Percentiles rank a stretch among this genome's conserved stretches.
Evolutionary conservation across 2,113 vertebrate species (phyloP).

Genomic region (Pseudois nayaur): DNA sequence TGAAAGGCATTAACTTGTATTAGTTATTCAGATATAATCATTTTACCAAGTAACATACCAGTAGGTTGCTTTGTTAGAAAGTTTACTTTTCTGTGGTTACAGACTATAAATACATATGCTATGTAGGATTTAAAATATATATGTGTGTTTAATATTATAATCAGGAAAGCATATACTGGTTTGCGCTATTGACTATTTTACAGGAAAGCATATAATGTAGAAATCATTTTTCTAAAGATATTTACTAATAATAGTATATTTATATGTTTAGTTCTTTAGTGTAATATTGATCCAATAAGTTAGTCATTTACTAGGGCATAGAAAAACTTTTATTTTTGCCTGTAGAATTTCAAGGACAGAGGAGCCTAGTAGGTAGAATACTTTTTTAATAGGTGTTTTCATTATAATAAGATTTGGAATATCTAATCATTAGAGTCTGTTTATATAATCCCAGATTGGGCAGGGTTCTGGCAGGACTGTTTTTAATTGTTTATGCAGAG

Average conservation of each 20-base stretch:
- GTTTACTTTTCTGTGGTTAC: neutral
- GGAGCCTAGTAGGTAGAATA: neutral
- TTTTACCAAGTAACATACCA: neutral
- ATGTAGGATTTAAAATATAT: neutral
- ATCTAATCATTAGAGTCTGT: neutral
- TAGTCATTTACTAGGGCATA: neutral
- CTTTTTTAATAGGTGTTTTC: neutral
- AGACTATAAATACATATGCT: neutral
- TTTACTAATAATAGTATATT: neutral
- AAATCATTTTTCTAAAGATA: neutral
- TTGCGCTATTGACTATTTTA: neutral
- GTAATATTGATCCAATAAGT: neutral
- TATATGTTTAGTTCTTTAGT: constrained; percentile 26
- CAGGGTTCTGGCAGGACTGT: neutral
- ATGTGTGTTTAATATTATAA: neutral
- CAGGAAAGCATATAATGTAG: neutral
- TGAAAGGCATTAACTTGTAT: constrained; percentile 5
- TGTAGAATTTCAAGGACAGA: neutral
- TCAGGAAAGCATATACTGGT: neutral
- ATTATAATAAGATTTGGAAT: constrained; percentile 22
- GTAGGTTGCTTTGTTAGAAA: neutral
- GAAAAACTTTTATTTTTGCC: neutral
- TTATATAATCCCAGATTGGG: neutral
- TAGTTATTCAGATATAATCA: constrained; percentile 7
- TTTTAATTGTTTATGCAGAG: constrained; percentile 10